Evolutionary conservation across 1,140 invertebrate species (phyloP).

Genomic region (Drosophila mojavensis): DNA sequence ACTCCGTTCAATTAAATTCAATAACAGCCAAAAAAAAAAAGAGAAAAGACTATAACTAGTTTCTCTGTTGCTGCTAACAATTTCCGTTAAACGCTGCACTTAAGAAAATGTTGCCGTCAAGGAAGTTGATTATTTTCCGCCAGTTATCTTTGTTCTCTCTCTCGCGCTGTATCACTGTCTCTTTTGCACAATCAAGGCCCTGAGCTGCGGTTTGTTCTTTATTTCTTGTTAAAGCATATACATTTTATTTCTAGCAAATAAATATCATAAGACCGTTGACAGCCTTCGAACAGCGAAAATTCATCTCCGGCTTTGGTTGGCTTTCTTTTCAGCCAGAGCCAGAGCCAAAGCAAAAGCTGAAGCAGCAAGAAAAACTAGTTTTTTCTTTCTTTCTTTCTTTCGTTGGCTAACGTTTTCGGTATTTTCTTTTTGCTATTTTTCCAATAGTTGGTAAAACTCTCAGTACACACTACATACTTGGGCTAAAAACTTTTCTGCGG

Average conservation of each 20-base stretch:
- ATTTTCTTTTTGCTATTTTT: slow-evolving; percentile 8
- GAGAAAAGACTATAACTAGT: slow-evolving; percentile 11
- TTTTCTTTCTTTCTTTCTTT: slow-evolving; percentile 5
- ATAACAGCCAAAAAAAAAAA: slow-evolving; percentile 1
- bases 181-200: slow-evolving; percentile 44
- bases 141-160: slow-evolving; percentile 5
- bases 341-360: not conserved
- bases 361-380: slow-evolving; percentile 68
- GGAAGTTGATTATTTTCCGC: slow-evolving; percentile 42
- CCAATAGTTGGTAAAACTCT: slow-evolving; percentile 37
- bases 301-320: slow-evolving; percentile 33
- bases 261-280: slow-evolving; percentile 62
- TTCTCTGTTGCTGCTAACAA: slow-evolving; percentile 37
- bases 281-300: slow-evolving; percentile 45
- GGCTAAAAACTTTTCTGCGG: slow-evolving; percentile 55
- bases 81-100: slow-evolving; percentile 38
- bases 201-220: slow-evolving; percentile 26
- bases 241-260: slow-evolving; percentile 66
- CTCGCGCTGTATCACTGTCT: slow-evolving; percentile 4
- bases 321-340: slow-evolving; percentile 43
- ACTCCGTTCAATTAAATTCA: slow-evolving; percentile 5
- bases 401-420: slow-evolving; percentile 10
- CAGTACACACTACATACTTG: slow-evolving; percentile 40
- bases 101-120: slow-evolving; percentile 34
- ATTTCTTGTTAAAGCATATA: slow-evolving; percentile 39